These are phyloP conservation scores for Camponotus pennsylvanicus DNA, from an alignment of 1,140 invertebrate genomes.

Conservation along the genomic window DNA sequence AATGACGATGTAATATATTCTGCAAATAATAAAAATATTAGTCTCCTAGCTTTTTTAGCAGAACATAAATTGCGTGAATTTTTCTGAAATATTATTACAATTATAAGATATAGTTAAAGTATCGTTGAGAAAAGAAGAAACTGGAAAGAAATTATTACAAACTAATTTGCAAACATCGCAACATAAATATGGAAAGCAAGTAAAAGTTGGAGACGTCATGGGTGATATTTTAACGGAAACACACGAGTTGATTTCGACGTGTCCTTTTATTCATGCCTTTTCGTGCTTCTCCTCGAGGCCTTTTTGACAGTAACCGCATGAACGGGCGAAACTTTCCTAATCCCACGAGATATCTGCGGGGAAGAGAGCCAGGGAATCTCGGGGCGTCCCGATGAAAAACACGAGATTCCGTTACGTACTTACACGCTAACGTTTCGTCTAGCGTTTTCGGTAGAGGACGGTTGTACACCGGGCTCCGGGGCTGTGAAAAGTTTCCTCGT, in stretches of 20 bases:
- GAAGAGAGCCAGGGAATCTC: slow-evolving; percentile 49
- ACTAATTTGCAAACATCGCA: background rate
- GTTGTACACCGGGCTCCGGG: slow-evolving; percentile 47
- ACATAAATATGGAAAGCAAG: background rate
- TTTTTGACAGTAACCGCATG: slow-evolving; percentile 1
- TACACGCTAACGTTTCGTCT: slow-evolving; percentile 52
- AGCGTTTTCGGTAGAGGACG: slow-evolving; percentile 43
- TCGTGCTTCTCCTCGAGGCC: slow-evolving; percentile 27
- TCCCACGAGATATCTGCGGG: slow-evolving; percentile 24
- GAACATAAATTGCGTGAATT: background rate
- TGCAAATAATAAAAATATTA: background rate
- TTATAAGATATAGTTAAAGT: slow-evolving; percentile 1
- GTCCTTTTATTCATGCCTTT: slow-evolving; percentile 16
- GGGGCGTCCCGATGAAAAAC: slow-evolving; percentile 52
- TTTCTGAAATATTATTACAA: slow-evolving; percentile 14
- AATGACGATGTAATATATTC: background rate
- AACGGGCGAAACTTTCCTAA: slow-evolving; percentile 48
- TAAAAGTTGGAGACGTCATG: background rate
- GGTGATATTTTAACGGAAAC: background rate
- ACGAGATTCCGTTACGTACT: slow-evolving; percentile 63
- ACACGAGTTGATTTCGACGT: background rate
- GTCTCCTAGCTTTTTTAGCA: background rate
- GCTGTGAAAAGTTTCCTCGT: slow-evolving; percentile 72
- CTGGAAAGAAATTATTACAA: background rate
- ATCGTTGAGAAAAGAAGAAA: background rate